Conservation (phyloP, 2,797 vertebrate species). For the Takifugu rubripes region DNA sequence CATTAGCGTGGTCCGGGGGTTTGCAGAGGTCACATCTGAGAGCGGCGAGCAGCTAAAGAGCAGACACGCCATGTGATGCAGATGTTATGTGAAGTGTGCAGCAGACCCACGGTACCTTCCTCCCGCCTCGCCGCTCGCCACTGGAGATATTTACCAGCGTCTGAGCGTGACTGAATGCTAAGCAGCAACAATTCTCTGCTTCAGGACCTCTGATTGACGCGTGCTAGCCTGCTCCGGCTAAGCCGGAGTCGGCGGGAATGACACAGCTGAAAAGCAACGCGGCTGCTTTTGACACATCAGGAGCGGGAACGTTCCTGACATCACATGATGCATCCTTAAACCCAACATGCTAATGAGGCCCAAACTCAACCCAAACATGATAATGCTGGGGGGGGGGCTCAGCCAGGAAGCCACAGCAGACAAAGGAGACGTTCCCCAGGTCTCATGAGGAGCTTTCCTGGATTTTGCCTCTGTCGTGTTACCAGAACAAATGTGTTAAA, state of each 20-base stretch:
- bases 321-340: constrained; percentile 48
- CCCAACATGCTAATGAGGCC: constrained; percentile 56
- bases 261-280: constrained; percentile 71
- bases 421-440: constrained; percentile 27
- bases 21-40: constrained; percentile 52
- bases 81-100: constrained; percentile 37
- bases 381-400: constrained; percentile 21
- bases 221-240: constrained; percentile 72
- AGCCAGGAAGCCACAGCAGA: constrained; percentile 23
- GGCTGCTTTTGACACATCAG: constrained; percentile 61
- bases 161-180: constrained; percentile 65
- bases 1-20: constrained; percentile 57
- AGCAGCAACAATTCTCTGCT: constrained; percentile 71
- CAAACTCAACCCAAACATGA: constrained; percentile 38
- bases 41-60: constrained; percentile 49
- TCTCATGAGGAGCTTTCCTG: too few relatives aligned
- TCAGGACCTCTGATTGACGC: constrained; percentile 77
- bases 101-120: constrained; percentile 33
- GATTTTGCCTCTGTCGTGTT: too few relatives aligned
- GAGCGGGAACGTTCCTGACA: constrained; percentile 52
- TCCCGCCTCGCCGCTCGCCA: constrained; percentile 48
- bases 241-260: constrained; percentile 75
- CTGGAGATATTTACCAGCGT: constrained; percentile 67
- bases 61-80: constrained; percentile 39
- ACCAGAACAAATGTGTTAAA: too few relatives aligned